Evolutionary conservation across 2,797 vertebrate genomes (phyloP), one percentile per base, ranked within the genome.

Genomic region (Oryzias sinensis): DNA sequence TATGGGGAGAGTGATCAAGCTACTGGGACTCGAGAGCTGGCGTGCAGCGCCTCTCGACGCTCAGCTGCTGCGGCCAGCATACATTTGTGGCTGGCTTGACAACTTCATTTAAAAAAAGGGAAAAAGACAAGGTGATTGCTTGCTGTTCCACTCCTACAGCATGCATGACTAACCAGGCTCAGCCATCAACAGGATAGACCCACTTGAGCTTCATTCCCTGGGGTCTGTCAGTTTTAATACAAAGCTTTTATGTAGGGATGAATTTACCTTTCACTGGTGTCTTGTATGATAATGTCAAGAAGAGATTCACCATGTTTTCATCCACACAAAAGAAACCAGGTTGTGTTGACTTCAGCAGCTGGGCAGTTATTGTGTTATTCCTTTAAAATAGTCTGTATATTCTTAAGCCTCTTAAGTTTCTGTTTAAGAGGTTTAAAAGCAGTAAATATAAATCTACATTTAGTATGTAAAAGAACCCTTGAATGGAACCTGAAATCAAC

Each of bases 81-180:
- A 58, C 72, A 70, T 77, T 80, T 80, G 68, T 74, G 74, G 86
- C 87, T 85, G 83, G 74, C 71, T 77, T 88, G 88, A 91, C 88
- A 91, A 85, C 87, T 92, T 88, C 81, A 90, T 92, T 89, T 89
- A 76, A 79, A 77, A 75, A 74, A 33, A 33, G 8, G 8, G 9
- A 33, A 77, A 77, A 71, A 74, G 74, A 66, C 72, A 77, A 79
- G 79, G 83, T 84, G 86, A 91, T 87, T 90, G 87, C 79, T 65
- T 81, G 87, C 78, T 69, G 64, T 72, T 72, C 55, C 70, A 70
- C 75, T 81, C 73, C 69, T 61, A 51, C 48, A 77, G 77, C 82
- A 88, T 68, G 82, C 82, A 85, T 87, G 86, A 84, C 81, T 88
- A 87, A 88, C 76, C 87, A 81, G 78, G 67, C 75, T 72, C 79